Conservation (phyloP, 2,888 invertebrate genomes). For the Caenorhabditis sp. region DNA sequence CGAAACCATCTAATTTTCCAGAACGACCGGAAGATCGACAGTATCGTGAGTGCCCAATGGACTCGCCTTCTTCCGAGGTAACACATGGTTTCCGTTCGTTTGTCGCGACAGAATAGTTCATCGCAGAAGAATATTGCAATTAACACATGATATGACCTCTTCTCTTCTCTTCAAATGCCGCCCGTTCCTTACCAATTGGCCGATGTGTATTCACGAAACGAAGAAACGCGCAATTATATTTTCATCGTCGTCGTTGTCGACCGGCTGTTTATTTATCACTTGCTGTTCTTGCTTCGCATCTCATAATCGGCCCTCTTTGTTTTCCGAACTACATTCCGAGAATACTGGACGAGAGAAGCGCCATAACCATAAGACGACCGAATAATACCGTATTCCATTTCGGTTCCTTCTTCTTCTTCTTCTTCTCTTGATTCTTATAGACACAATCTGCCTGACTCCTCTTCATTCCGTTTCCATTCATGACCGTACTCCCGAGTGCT, state of each 20-base stretch:
- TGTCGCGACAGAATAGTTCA: too few relatives aligned
- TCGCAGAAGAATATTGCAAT: conserved; percentile 26
- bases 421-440: too few relatives aligned
- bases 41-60: too few relatives aligned
- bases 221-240: conserved; percentile 28
- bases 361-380: neutral
- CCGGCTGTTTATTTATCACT: conserved; percentile 47
- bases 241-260: neutral
- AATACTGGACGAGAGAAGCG: conserved; percentile 1
- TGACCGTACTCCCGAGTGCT: too few relatives aligned
- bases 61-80: conserved; percentile 18
- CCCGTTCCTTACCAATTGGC: conserved; percentile 27
- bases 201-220: conserved; percentile 13
- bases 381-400: too few relatives aligned
- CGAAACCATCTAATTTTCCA: too few relatives aligned
- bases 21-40: too few relatives aligned
- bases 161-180: conserved; percentile 12
- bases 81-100: conserved; percentile 10
- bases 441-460: too few relatives aligned
- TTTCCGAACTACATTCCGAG: conserved; percentile 32
- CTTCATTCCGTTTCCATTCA: neutral
- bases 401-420: too few relatives aligned
- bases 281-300: conserved; percentile 26
- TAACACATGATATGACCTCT: conserved; percentile 54
- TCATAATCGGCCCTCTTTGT: conserved; percentile 42